A percentile compares a stretch with the other conserved stretches of the same genome.
Conservation (phyloP, 2,888 invertebrate species). For the Agonum fuliginosum region DNA sequence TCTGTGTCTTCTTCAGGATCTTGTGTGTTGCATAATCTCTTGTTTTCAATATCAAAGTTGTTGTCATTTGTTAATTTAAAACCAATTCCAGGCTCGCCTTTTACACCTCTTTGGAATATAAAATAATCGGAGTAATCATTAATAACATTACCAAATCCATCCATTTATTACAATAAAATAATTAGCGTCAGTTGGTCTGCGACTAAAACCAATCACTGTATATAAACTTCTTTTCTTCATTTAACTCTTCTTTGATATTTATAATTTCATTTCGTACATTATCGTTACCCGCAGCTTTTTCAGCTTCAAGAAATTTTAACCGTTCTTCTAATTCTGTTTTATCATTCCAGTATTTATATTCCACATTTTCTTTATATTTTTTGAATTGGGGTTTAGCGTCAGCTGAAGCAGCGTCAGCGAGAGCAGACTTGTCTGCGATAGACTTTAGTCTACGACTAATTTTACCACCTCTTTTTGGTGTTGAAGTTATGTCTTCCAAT, state of each 20-base stretch:
- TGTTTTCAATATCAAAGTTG: constrained; percentile 20
- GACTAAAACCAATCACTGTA: too few species aligned
- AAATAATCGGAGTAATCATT: neutral
- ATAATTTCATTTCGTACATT: too few species aligned
- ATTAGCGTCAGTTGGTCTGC: too few species aligned
- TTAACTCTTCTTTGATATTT: too few species aligned
- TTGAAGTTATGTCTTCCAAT: constrained; percentile 12
- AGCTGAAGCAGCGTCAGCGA: neutral
- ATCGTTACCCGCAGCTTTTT: too few species aligned
- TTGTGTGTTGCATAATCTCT: neutral
- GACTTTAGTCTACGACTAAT: neutral
- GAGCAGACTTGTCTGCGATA: neutral
- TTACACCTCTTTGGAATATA: neutral
- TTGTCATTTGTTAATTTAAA: constrained; percentile 3
- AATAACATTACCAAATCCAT: neutral
- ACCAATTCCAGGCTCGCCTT: constrained; percentile 8
- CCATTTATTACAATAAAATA: constrained; percentile 10
- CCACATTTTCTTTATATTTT: too few species aligned
- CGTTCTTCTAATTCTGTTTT: too few species aligned
- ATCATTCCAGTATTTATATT: too few species aligned
- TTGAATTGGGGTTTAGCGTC: too few species aligned
- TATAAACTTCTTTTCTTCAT: too few species aligned
- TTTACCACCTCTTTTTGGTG: neutral
- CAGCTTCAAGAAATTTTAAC: too few species aligned
- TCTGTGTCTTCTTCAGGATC: constrained; percentile 11